These are phyloP conservation scores for Pseudomyrmex cubaensis DNA, from an alignment of 1,140 invertebrate species.

Conservation along the genomic window DNA sequence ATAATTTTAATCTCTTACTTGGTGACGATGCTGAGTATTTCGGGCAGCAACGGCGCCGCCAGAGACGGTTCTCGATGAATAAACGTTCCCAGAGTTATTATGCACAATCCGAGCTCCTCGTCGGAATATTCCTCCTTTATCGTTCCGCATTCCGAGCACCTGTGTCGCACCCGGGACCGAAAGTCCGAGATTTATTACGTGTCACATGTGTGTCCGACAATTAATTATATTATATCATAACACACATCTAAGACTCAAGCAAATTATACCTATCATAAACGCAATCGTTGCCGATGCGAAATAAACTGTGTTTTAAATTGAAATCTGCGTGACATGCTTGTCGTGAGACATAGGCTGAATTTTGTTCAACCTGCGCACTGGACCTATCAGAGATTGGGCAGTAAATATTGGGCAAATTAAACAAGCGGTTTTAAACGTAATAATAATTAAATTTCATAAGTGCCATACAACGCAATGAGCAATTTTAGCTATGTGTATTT, in stretches of 20 bases:
- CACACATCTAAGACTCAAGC: no score
- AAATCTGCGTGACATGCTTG: conserved; percentile 84
- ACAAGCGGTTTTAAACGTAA: not conserved
- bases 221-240: no score
- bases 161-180: conserved; percentile 65
- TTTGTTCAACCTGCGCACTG: conserved; percentile 73
- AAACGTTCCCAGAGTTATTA: conserved; percentile 97
- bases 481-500: not conserved
- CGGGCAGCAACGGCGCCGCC: conserved; percentile 96
- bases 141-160: conserved; percentile 93
- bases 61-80: conserved; percentile 97
- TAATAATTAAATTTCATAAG: conserved; percentile 14
- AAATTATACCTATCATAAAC: conserved; percentile 87
- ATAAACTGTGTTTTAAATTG: conserved; percentile 87
- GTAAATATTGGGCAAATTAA: conserved; percentile 4
- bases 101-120: conserved; percentile 97
- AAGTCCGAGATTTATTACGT: no score
- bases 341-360: conserved; percentile 79
- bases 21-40: conserved; percentile 94
- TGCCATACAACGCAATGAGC: conserved; percentile 31
- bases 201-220: no score
- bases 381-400: conserved; percentile 59
- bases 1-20: conserved; percentile 87
- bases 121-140: conserved; percentile 97
- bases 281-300: conserved; percentile 90